Conservation (phyloP, 2,113 vertebrate species). For the Narcine bancroftii region DNA sequence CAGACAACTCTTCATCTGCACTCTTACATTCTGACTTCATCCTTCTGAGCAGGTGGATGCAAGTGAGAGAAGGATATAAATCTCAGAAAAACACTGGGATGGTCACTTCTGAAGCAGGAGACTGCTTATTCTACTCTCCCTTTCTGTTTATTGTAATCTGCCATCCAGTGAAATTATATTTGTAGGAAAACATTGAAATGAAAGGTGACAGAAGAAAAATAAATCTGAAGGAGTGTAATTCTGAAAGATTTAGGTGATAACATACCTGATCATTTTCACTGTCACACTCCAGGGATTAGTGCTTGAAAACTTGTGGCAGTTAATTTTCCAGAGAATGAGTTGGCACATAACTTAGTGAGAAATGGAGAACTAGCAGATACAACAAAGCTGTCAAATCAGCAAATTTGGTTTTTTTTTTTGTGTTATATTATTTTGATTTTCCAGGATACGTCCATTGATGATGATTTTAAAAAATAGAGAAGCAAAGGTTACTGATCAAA, state of each 20-base stretch:
- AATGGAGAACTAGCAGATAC: too few relatives aligned
- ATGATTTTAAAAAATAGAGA: not conserved
- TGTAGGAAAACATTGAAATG: not conserved
- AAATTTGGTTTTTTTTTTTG: too few relatives aligned
- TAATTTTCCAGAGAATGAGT: not conserved
- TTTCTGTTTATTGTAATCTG: not conserved
- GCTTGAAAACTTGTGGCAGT: not conserved
- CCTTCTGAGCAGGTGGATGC: not conserved
- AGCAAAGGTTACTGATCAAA: not conserved
- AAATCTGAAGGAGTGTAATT: not conserved
- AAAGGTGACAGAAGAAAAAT: not conserved
- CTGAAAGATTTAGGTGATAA: not conserved
- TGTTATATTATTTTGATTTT: not conserved
- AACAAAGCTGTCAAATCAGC: too few relatives aligned
- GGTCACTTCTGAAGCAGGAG: not conserved
- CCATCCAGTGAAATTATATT: not conserved
- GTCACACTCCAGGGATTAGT: not conserved
- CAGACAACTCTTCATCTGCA: not conserved
- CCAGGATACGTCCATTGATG: not conserved
- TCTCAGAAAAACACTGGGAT: not conserved
- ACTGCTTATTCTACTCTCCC: not conserved
- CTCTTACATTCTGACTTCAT: not conserved
- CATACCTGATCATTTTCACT: not conserved
- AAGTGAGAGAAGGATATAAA: not conserved
- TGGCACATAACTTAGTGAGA: not conserved